These are phyloP conservation scores for Sminthurinus aureus DNA, from an alignment of 2,888 invertebrate genomes.

Conservation along the genomic window DNA sequence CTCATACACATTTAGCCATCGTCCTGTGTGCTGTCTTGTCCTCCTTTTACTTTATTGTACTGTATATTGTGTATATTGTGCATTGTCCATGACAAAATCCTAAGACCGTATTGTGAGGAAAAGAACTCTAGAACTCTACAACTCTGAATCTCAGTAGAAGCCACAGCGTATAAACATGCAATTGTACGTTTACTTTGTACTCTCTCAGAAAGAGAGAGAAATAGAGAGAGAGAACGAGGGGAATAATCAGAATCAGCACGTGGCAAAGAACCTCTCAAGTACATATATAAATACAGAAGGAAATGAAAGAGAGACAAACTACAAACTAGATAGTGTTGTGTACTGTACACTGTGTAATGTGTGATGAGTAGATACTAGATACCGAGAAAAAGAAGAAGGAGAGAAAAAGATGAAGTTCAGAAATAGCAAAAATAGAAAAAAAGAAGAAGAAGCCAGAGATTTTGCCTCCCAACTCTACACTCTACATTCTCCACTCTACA, in stretches of 20 bases:
- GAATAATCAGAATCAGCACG: not conserved
- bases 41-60: not conserved
- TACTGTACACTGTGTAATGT: not conserved
- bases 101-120: not conserved
- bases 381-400: not conserved
- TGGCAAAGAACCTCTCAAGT: conserved; percentile 1
- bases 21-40: not conserved
- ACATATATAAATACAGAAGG: not conserved
- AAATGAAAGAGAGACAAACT: conserved; percentile 1
- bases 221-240: too few species aligned
- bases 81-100: conserved; percentile 14
- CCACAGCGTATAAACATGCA: conserved; percentile 4
- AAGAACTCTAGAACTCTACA: too few species aligned
- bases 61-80: not conserved
- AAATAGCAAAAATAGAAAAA: conserved; percentile 21
- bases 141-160: not conserved
- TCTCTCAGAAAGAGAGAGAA: not conserved
- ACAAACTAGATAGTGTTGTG: not conserved
- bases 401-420: not conserved
- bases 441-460: conserved; percentile 29
- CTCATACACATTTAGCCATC: not conserved
- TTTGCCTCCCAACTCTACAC: conserved; percentile 10
- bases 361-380: conserved; percentile 5
- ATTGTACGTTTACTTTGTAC: conserved; percentile 1
- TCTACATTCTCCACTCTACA: too few species aligned